These are phyloP conservation scores for Tineola bisselliella DNA, from an alignment of 2,888 invertebrate genomes.

Conservation along the genomic window DNA sequence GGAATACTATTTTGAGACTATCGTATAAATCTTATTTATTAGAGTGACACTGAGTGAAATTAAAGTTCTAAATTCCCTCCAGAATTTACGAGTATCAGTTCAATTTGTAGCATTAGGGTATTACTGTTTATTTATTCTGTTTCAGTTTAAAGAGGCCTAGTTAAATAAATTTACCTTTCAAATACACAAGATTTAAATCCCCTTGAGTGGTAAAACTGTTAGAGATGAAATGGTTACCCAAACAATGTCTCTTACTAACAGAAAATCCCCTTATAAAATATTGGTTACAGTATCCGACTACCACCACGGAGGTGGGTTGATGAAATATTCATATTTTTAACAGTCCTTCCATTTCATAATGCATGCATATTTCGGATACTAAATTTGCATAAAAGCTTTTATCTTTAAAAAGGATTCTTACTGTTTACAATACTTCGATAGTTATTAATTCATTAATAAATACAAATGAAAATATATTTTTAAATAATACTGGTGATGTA, in stretches of 20 bases:
- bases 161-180: not conserved
- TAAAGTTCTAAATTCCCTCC: not conserved
- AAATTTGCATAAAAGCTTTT: too few relatives aligned
- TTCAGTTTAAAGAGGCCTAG: not conserved
- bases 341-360: not conserved
- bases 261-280: not conserved
- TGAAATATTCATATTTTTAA: not conserved
- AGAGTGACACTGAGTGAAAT: not conserved
- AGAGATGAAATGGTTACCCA: not conserved
- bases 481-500: too few relatives aligned
- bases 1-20: too few relatives aligned
- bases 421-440: too few relatives aligned
- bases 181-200: not conserved
- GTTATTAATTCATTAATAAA: too few relatives aligned
- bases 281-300: not conserved
- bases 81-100: not conserved
- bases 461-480: too few relatives aligned
- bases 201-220: not conserved
- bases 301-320: not conserved
- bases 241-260: not conserved
- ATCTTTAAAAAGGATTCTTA: too few relatives aligned
- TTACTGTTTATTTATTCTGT: not conserved
- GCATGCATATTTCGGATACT: too few relatives aligned
- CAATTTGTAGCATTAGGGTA: not conserved
- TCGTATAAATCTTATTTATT: not conserved